These are phyloP conservation scores for Drosophila littoralis DNA, from an alignment of 1,140 invertebrate species.

Conservation along the genomic window DNA sequence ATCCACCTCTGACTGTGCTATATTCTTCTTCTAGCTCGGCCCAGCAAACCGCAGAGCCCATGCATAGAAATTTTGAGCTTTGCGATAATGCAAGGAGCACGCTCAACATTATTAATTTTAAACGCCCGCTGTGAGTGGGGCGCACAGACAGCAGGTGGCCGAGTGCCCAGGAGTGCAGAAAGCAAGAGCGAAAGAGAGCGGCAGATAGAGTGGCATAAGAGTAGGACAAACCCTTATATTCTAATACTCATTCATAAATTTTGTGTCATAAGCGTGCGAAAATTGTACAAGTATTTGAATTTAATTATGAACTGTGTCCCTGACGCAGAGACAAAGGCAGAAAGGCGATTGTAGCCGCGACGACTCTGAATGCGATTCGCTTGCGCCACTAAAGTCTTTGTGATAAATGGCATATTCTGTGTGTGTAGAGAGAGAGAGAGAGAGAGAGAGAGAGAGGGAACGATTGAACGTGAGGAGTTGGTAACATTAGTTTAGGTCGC, in stretches of 20 bases:
- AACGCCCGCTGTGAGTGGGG: slow-evolving; percentile 68
- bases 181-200: slow-evolving; percentile 1
- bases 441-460: background rate
- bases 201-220: background rate
- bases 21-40: slow-evolving; percentile 2
- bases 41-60: slow-evolving; percentile 12
- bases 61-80: slow-evolving; percentile 48
- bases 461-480: slow-evolving; percentile 29
- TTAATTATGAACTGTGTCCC: slow-evolving; percentile 79
- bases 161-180: background rate
- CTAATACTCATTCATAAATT: slow-evolving; percentile 75
- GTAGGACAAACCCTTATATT: slow-evolving; percentile 48
- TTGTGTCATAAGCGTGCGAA: slow-evolving; percentile 75
- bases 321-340: slow-evolving; percentile 56
- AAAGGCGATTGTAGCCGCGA: slow-evolving; percentile 20
- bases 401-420: slow-evolving; percentile 67
- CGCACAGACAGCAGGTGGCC: slow-evolving; percentile 67
- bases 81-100: slow-evolving; percentile 33
- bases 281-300: slow-evolving; percentile 80
- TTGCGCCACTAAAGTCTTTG: slow-evolving; percentile 56
- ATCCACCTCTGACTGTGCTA: slow-evolving; percentile 14
- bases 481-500: slow-evolving; percentile 42
- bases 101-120: slow-evolving; percentile 78
- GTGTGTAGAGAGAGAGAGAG: too few relatives aligned
- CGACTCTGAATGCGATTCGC: slow-evolving; percentile 20